Evolutionary conservation across 2,888 invertebrate genomes (phyloP).

Genomic region (Cylindroiulus punctatus): DNA sequence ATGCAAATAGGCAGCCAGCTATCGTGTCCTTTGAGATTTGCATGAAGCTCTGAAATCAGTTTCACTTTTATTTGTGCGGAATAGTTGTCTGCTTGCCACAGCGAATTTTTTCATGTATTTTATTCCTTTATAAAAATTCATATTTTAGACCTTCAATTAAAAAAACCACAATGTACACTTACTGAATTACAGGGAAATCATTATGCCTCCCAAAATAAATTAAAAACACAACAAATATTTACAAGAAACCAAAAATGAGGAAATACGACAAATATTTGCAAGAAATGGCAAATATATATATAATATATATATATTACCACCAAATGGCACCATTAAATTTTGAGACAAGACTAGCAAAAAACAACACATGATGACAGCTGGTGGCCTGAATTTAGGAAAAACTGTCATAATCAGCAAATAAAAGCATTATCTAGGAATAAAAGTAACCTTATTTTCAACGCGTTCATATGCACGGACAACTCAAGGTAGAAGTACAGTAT

Average conservation of each 20-base stretch:
- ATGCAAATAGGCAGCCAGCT: no score
- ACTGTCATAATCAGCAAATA: constrained; percentile 3
- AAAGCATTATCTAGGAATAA: constrained; percentile 10
- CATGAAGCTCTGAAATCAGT: no score
- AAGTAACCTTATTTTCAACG: neutral
- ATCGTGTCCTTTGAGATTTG: no score
- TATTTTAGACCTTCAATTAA: constrained; percentile 10
- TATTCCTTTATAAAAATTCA: constrained; percentile 18
- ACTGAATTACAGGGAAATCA: constrained; percentile 1
- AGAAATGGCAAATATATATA: constrained; percentile 9
- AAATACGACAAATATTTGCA: constrained; percentile 11
- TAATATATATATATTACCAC: neutral
- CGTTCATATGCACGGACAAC: neutral
- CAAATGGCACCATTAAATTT: constrained; percentile 18
- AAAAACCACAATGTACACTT: constrained; percentile 10
- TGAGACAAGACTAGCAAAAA: constrained; percentile 18
- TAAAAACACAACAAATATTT: constrained; percentile 11
- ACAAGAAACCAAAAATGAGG: constrained; percentile 11
- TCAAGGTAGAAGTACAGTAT: neutral
- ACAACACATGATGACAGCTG: constrained; percentile 10
- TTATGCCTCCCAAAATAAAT: constrained; percentile 18
- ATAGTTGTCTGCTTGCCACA: neutral
- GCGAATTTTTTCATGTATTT: neutral
- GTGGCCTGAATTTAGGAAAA: constrained; percentile 2
- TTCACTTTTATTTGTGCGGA: neutral